Evolutionary conservation across 2,797 vertebrate genomes (phyloP).

Genomic region (Peromyscus melanophrys): DNA sequence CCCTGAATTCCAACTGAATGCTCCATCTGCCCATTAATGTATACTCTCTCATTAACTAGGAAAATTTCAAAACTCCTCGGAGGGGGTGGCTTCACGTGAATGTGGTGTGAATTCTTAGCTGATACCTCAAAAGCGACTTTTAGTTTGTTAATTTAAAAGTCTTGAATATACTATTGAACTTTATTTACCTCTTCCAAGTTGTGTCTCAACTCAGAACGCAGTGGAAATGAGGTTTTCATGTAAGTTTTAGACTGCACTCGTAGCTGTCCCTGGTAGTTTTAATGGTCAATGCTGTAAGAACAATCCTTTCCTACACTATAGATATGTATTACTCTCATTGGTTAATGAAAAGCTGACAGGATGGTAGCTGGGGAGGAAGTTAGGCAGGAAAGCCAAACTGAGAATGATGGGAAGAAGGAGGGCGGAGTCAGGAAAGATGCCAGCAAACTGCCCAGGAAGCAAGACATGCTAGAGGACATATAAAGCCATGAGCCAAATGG

Average conservation of each 20-base stretch:
- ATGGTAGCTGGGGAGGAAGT: no score
- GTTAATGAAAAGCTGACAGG: no score
- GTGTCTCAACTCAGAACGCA: constrained; percentile 65
- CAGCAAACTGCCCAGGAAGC: no score
- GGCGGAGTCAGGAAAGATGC: no score
- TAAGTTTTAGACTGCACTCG: constrained; percentile 59
- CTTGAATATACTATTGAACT: neutral
- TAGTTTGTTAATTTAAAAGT: constrained; percentile 61
- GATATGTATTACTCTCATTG: no score
- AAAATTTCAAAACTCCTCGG: constrained; percentile 29
- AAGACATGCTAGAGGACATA: no score
- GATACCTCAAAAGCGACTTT: neutral
- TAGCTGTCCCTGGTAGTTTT: constrained; percentile 60
- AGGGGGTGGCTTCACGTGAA: neutral
- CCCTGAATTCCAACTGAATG: neutral
- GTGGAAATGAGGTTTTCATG: constrained; percentile 65
- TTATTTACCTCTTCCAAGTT: constrained; percentile 78
- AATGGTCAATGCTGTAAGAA: constrained; percentile 58
- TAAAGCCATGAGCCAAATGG: no score
- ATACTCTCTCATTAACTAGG: neutral
- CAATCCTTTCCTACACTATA: no score
- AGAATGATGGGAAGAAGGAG: no score
- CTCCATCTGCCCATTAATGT: neutral
- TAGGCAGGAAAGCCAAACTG: no score
- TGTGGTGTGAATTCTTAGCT: neutral